Conservation (phyloP, 2,888 invertebrate genomes). For the Pandemis cinnamomeana region DNA sequence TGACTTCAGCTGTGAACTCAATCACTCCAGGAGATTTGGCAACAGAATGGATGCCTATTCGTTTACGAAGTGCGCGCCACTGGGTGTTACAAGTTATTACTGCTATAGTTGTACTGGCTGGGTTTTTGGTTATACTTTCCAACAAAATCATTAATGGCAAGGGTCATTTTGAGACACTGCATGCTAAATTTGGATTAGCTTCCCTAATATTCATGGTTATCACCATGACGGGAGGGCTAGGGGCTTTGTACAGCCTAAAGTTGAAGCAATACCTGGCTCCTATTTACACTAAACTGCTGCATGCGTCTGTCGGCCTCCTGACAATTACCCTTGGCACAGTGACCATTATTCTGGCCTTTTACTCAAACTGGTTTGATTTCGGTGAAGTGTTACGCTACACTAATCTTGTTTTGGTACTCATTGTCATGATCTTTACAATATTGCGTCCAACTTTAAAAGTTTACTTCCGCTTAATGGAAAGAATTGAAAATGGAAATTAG, state of each 20-base stretch:
- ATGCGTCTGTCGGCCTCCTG: constrained; percentile 71
- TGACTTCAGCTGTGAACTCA: constrained; percentile 79
- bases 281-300: constrained; percentile 76
- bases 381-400: constrained; percentile 70
- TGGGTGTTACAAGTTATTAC: constrained; percentile 75
- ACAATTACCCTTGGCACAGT: constrained; percentile 74
- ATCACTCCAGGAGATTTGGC: constrained; percentile 79
- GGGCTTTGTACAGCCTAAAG: constrained; percentile 75
- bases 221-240: constrained; percentile 76
- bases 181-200: constrained; percentile 77
- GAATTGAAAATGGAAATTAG: constrained; percentile 71
- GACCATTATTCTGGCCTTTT: constrained; percentile 71
- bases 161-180: constrained; percentile 70
- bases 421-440: constrained; percentile 71
- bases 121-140: constrained; percentile 72
- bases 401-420: constrained; percentile 64
- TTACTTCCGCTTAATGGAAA: constrained; percentile 77
- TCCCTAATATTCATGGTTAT: constrained; percentile 70
- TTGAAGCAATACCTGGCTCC: constrained; percentile 76
- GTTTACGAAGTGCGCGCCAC: constrained; percentile 77
- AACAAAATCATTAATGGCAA: constrained; percentile 71
- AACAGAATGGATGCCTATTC: constrained; percentile 82
- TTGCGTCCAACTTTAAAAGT: constrained; percentile 76
- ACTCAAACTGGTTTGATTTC: constrained; percentile 74
- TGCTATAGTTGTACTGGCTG: constrained; percentile 61